Conservation (phyloP, 2,797 vertebrate genomes). For the Myotis findleyi region DNA sequence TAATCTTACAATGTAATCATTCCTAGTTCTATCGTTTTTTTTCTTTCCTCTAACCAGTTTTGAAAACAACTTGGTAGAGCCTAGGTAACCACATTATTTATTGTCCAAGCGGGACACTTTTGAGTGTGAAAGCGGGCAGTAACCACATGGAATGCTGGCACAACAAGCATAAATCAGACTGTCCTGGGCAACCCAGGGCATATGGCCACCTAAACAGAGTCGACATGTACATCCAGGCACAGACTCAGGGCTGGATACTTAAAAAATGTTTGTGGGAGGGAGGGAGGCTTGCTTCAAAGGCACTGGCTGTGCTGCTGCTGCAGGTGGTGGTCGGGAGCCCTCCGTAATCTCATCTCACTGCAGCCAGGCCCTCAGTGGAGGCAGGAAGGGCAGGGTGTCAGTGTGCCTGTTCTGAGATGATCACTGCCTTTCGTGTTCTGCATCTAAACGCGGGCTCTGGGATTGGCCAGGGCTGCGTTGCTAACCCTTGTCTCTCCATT, state of each 20-base stretch:
- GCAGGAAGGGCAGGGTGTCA: not conserved
- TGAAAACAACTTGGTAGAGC: not conserved
- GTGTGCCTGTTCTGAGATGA: not conserved
- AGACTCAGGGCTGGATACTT: not conserved
- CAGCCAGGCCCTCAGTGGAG: not conserved
- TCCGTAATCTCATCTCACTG: not conserved
- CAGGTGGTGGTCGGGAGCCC: not conserved
- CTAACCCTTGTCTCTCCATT: not conserved
- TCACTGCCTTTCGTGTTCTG: not conserved
- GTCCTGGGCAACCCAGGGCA: not conserved
- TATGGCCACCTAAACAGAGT: not conserved
- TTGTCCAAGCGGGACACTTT: not conserved
- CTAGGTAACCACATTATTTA: not conserved
- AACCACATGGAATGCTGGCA: not conserved
- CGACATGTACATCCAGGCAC: not conserved
- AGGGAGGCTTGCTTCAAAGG: not conserved
- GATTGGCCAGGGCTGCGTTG: not conserved
- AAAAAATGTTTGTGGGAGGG: not conserved
- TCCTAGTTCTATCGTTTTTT: not conserved
- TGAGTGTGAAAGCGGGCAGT: not conserved
- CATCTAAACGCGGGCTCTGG: not conserved
- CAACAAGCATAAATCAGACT: not conserved
- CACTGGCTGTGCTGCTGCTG: not conserved
- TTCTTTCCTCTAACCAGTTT: not conserved
- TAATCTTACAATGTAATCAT: not conserved